These are phyloP conservation scores for Meleagris gallopavo DNA, from an alignment of 2,113 vertebrate genomes.

Conservation along the genomic window DNA sequence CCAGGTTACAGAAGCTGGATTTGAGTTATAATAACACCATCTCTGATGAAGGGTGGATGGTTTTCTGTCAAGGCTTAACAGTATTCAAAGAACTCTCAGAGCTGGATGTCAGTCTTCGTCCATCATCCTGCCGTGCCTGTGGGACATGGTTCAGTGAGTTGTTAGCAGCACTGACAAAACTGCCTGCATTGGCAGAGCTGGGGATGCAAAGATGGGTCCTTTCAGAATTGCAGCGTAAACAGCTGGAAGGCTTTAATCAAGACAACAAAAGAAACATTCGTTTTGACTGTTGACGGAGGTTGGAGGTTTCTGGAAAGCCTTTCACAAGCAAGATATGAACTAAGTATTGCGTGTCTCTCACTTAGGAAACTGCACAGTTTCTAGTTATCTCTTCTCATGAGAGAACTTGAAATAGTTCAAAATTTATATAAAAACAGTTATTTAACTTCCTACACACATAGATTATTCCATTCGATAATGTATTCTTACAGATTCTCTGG, in stretches of 20 bases:
- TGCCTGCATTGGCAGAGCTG: conserved; percentile 79
- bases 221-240: conserved; percentile 61
- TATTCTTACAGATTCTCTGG: background rate
- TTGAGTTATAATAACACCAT: conserved; percentile 86
- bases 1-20: conserved; percentile 79
- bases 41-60: conserved; percentile 78
- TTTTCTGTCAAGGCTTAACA: conserved; percentile 75
- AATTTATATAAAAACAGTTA: background rate
- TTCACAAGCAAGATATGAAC: background rate
- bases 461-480: background rate
- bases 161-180: conserved; percentile 72
- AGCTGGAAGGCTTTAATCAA: conserved; percentile 69
- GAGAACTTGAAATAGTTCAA: background rate
- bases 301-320: background rate
- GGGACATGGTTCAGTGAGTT: conserved; percentile 82
- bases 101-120: conserved; percentile 85
- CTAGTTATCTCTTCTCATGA: background rate
- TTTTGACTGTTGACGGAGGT: conserved; percentile 73
- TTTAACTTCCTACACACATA: background rate
- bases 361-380: background rate
- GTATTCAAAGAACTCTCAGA: conserved; percentile 80
- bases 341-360: background rate
- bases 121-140: conserved; percentile 58
- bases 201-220: conserved; percentile 82
- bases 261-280: conserved; percentile 71